A percentile compares a stretch with the other conserved stretches of the same genome.
Conservation (phyloP, 2,113 vertebrate species). For the Perognathus longimembris region DNA sequence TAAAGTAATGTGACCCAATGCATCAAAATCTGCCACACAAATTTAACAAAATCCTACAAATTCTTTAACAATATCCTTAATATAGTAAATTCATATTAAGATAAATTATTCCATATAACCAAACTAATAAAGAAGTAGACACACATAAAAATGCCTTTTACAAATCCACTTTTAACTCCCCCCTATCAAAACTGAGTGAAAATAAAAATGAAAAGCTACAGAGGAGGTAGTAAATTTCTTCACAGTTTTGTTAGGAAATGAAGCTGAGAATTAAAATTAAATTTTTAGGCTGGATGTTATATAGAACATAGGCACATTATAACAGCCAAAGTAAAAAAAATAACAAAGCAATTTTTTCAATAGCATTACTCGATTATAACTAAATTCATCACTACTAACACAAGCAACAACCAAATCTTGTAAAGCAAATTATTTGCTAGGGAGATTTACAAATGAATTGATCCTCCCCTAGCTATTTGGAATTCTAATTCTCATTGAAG, state of each 20-base stretch:
- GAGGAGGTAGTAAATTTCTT: not conserved
- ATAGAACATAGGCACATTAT: not conserved
- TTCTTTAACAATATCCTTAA: not conserved
- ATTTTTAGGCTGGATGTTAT: not conserved
- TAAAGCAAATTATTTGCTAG: constrained; percentile 59
- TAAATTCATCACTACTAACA: constrained; percentile 57
- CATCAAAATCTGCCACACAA: not conserved
- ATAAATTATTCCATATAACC: not conserved
- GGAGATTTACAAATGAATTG: constrained; percentile 54
- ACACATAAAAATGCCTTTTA: not conserved
- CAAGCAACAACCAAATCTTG: constrained; percentile 50
- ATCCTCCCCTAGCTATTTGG: not conserved
- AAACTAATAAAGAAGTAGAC: not conserved
- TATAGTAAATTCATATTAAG: not conserved
- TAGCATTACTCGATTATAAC: constrained; percentile 56
- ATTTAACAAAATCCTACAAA: not conserved
- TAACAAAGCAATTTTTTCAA: constrained; percentile 35
- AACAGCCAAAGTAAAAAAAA: constrained; percentile 44
- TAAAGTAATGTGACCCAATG: not conserved
- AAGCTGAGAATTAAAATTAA: not conserved
- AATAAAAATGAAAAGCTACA: not conserved
- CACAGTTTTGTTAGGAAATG: not conserved
- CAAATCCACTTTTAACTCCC: not conserved
- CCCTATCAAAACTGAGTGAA: not conserved
- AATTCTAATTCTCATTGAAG: constrained; percentile 27